Evolutionary conservation across 2,797 vertebrate genomes (phyloP).

Genomic region (Macrochelys suwanniensis): DNA sequence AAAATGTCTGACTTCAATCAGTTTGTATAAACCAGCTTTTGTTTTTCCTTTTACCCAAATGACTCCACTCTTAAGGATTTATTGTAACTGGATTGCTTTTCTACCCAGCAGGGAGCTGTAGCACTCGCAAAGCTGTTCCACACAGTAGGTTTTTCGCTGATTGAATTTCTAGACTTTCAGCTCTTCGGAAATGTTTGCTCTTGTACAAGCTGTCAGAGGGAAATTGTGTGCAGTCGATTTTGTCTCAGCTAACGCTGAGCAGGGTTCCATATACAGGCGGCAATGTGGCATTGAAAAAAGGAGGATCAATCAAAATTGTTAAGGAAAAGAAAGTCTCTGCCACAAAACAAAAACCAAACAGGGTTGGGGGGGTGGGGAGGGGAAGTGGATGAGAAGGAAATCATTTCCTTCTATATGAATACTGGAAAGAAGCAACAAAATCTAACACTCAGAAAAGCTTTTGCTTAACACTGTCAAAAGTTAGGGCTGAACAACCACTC

Average conservation of each 20-base stretch:
- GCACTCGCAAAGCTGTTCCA: constrained; percentile 78
- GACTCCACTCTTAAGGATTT: constrained; percentile 82
- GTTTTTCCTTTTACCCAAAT: constrained; percentile 82
- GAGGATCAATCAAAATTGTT: constrained; percentile 65
- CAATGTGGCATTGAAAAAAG: constrained; percentile 59
- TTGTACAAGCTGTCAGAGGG: constrained; percentile 78
- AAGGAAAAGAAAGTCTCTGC: constrained; percentile 28
- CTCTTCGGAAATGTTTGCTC: constrained; percentile 81
- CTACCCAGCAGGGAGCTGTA: constrained; percentile 79
- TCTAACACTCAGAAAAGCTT: constrained; percentile 1
- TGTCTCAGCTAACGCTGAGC: constrained; percentile 69
- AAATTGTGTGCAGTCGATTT: constrained; percentile 75
- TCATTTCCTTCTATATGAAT: constrained; percentile 8
- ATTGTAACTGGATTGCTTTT: constrained; percentile 83
- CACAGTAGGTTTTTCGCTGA: constrained; percentile 78
- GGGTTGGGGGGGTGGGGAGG: neutral
- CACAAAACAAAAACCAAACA: constrained; percentile 40
- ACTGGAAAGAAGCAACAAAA: constrained; percentile 22
- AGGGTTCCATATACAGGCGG: constrained; percentile 66
- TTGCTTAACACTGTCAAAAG: neutral
- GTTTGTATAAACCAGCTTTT: constrained; percentile 80
- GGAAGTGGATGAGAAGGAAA: constrained; percentile 37
- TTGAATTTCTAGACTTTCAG: constrained; percentile 80
- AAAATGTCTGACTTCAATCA: constrained; percentile 81
- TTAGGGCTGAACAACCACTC: neutral